Evolutionary conservation across 1,140 invertebrate genomes (phyloP), one percentile per base, ranked within the genome.

Genomic region (Procambarus virginalis): DNA sequence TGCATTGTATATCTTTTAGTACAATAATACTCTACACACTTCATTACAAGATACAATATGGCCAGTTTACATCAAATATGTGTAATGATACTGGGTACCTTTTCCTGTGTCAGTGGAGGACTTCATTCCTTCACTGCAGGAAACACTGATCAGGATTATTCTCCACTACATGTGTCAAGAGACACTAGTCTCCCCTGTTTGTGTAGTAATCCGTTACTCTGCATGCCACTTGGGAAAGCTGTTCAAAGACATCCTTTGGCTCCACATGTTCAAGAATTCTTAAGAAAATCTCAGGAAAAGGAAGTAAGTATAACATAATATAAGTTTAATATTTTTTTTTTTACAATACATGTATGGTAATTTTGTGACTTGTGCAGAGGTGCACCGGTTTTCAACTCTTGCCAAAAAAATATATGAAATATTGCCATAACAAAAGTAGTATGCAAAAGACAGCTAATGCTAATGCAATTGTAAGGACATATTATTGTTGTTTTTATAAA

Each of bases 261-360:
- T 55, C 84, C 84, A 45, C 84, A 86, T 78, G 84, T 86, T 45
- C 73, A 77, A 9, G 46, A 86, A 48, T 86, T 77, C 46, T 58
- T 86, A 45, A 58, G 10, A 5, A 86, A 86, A 45, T 78, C 75
- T 2, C 49, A 86, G 51, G 78, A 86, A 76, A 77, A 51, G 6
- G 84, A 86, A 68, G 84, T 86, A 45, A 75, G 68, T 55, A 68
- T n/a, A 70, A 5, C 10, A 22, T n/a, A 17, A 45, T 17, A 34
- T n/a, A 34, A 34, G 34, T 34, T 34, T 34, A 34, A 34, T 34
- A 34, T 34, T 34, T 34, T 34, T 34, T 34, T 34, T 34, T 34
- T 34, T 34, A 34, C 34, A 34, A 34, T 34, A 34, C 34, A 34
- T 34, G 34, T 34, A 34, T 34, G 34, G 34, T 34, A 34, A 34